Evolutionary conservation across 2,113 vertebrate species (phyloP), one percentile per base, ranked within the genome.

Genomic region (Daphoenositta chrysoptera): DNA sequence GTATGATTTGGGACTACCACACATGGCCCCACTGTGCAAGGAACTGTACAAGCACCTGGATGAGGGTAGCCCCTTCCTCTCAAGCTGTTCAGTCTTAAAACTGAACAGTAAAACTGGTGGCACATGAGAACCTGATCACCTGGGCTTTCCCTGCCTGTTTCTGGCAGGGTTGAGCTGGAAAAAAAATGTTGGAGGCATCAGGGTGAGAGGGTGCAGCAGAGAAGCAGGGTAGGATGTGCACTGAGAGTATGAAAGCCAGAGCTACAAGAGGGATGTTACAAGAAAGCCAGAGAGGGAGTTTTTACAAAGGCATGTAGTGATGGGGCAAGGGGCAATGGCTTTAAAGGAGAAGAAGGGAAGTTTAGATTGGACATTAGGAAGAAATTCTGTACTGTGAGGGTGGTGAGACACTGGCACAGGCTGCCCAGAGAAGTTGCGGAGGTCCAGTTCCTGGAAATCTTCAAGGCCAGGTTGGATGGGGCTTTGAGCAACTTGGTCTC

Each of bases 71-170:
- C 18, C 31, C 15, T 44, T 53, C 42, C 42, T 64, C 44, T 47
- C 6, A 19, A 30, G 66, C 26, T 60, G 17, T 23, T 76, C 39
- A 39, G 0, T 14, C 40, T 73, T 40, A 42, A 76, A 68, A 15
- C 33, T 18, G 28, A 50, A 24, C 20, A 33, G 30, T 65, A 15
- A 37, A 87, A 40, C 26, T 3, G 33, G 23, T 45, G 44, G 50
- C 27, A 64, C 21, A 4, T 0, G 4, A 72, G 33, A 44, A 44
- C 11, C 35, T 39, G 40, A 47, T 8, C 0, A 2, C 10, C 27
- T 80, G 53, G 35, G 19, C 18, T 75, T 85, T 68, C 44, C 26
- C 66, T 60, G 61, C 35, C 51, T 35, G 8, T 13, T 51, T 58
- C 57, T 73, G 69, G 17, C 7, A 68, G 13, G 6, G 8, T 3